These are phyloP conservation scores for Napeogenes inachia DNA, from an alignment of 2,888 invertebrate genomes.

Conservation along the genomic window DNA sequence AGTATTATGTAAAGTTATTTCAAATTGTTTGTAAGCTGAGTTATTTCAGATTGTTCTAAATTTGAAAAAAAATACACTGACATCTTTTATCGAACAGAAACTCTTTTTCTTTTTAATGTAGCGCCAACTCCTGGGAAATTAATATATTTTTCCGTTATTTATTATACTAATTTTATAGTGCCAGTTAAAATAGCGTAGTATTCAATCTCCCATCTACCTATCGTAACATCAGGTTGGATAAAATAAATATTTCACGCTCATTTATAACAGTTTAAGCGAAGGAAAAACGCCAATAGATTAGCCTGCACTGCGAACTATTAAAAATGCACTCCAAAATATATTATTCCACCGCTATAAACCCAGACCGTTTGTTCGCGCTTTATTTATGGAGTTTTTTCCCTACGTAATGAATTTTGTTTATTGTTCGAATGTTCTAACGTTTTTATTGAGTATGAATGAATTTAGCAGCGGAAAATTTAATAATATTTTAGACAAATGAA, in stretches of 20 bases:
- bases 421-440: slow-evolving; percentile 26
- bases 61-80: no score
- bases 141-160: background rate
- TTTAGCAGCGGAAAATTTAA: slow-evolving; percentile 7
- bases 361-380: slow-evolving; percentile 31
- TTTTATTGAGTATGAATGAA: slow-evolving; percentile 22
- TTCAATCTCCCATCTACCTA: background rate
- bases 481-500: slow-evolving; percentile 14
- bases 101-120: no score
- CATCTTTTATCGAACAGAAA: no score
- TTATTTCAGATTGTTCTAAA: no score
- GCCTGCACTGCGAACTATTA: slow-evolving; percentile 36
- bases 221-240: slow-evolving; percentile 5
- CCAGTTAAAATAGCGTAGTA: background rate
- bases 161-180: slow-evolving; percentile 1
- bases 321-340: slow-evolving; percentile 41
- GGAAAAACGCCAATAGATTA: slow-evolving; percentile 34
- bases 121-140: background rate
- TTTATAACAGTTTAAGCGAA: slow-evolving; percentile 29
- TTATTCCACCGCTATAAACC: slow-evolving; percentile 37
- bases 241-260: slow-evolving; percentile 12
- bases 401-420: slow-evolving; percentile 42
- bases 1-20: no score
- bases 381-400: slow-evolving; percentile 37
- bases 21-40: no score